Evolutionary conservation across 2,888 invertebrate species (phyloP).

Genomic region (Sarcophaga rosellei): DNA sequence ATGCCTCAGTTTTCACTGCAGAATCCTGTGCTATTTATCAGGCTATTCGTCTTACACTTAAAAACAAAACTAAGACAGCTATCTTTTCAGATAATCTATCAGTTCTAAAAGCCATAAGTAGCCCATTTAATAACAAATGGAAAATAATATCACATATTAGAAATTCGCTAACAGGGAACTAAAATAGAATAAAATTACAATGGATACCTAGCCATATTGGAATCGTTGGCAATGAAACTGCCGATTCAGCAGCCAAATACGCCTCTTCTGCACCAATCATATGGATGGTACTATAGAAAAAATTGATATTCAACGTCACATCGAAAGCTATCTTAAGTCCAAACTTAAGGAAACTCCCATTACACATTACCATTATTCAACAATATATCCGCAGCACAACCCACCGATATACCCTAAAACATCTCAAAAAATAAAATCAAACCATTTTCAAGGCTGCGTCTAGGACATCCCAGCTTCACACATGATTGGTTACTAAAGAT

Average conservation of each 20-base stretch:
- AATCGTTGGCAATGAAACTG: conserved; percentile 4
- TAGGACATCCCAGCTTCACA: conserved; percentile 16
- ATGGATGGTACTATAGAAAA: background rate
- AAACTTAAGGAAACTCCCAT: background rate
- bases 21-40: conserved; percentile 24
- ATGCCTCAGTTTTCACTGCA: conserved; percentile 24
- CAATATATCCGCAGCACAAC: background rate
- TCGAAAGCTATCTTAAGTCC: background rate
- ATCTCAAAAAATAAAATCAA: too few species aligned
- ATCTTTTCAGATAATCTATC: conserved; percentile 1
- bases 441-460: conserved; percentile 22
- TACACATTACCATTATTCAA: conserved; percentile 2
- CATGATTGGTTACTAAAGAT: background rate
- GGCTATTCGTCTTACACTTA: background rate
- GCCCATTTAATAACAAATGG: conserved; percentile 7
- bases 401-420: too few species aligned
- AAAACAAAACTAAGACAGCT: background rate
- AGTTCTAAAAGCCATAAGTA: conserved; percentile 7
- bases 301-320: background rate
- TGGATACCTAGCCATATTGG: conserved; percentile 5
- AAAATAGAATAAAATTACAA: too few species aligned
- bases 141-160: too few species aligned
- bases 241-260: background rate
- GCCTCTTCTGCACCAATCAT: conserved; percentile 9
- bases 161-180: too few species aligned